A percentile compares a stretch with the other conserved stretches of the same genome.
Conservation (phyloP, 2,113 vertebrate genomes). For the Megaceryle torquata region DNA sequence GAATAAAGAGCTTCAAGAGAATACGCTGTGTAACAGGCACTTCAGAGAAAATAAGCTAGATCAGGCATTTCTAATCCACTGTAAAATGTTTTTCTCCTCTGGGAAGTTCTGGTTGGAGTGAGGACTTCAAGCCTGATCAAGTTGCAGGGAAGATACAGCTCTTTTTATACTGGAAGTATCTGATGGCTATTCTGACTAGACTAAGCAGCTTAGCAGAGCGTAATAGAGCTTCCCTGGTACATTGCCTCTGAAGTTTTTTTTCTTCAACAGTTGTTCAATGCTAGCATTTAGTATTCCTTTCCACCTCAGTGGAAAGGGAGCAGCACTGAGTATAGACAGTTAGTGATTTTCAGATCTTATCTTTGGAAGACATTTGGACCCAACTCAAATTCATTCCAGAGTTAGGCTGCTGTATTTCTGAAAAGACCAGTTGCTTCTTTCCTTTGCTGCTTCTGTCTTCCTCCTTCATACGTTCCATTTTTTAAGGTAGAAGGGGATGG, state of each 20-base stretch:
- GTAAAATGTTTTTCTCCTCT: not conserved
- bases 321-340: not conserved
- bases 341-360: not conserved
- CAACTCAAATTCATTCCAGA: not conserved
- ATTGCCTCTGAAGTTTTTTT: not conserved
- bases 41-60: not conserved
- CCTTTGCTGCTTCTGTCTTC: not conserved
- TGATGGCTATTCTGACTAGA: not conserved
- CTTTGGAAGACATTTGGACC: not conserved
- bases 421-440: not conserved
- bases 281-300: not conserved
- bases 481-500: not conserved
- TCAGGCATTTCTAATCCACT: not conserved
- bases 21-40: not conserved
- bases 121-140: not conserved
- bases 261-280: not conserved
- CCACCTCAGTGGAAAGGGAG: not conserved
- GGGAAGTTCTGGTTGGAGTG: not conserved
- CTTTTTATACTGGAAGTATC: not conserved
- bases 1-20: not conserved
- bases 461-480: not conserved
- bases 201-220: not conserved
- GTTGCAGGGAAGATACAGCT: not conserved
- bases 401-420: not conserved
- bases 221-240: not conserved